phyloP scores from a whole-genome alignment of 1,140 invertebrate genomes.

The Globodera rostochiensis region DNA sequence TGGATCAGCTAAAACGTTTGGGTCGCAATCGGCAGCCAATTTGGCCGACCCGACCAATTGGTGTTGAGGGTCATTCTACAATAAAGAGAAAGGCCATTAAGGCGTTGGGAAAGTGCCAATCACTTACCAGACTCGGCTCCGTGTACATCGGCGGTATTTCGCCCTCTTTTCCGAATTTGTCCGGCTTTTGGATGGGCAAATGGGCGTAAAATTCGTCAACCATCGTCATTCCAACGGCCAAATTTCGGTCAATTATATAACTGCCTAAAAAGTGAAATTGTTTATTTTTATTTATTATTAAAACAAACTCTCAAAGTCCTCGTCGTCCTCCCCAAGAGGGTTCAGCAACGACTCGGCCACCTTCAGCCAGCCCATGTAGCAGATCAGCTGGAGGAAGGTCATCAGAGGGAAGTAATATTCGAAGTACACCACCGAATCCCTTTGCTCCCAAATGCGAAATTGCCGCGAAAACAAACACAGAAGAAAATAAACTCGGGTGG shows the following conservation, averaged over 20 bases:
- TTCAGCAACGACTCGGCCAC: constrained; percentile 25
- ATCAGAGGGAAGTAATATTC: constrained; percentile 77
- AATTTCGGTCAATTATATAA: constrained; percentile 37
- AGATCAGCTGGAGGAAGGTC: constrained; percentile 27
- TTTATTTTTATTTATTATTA: not conserved
- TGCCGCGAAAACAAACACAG: constrained; percentile 47
- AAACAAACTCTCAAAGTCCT: constrained; percentile 46
- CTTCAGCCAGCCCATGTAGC: constrained; percentile 27
- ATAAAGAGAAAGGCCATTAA: not conserved
- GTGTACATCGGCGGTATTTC: not conserved
- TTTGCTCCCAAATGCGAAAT: constrained; percentile 32
- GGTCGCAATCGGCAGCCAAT: not conserved
- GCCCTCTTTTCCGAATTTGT: constrained; percentile 6
- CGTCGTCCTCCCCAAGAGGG: constrained; percentile 53
- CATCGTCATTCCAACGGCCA: constrained; percentile 17
- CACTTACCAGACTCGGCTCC: not conserved
- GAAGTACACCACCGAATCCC: constrained; percentile 58
- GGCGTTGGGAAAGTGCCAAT: not conserved
- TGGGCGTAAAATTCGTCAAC: constrained; percentile 2
- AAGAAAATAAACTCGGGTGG: constrained; percentile 37
- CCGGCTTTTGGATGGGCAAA: constrained; percentile 1
- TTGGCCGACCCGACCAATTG: constrained; percentile 3
- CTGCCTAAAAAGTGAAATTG: not conserved
- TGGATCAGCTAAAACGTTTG: not conserved
- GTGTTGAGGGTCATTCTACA: not conserved